Evolutionary conservation across 2,888 invertebrate genomes (phyloP), one percentile per base, ranked within the genome.

Genomic region (Anthophora plumipes): DNA sequence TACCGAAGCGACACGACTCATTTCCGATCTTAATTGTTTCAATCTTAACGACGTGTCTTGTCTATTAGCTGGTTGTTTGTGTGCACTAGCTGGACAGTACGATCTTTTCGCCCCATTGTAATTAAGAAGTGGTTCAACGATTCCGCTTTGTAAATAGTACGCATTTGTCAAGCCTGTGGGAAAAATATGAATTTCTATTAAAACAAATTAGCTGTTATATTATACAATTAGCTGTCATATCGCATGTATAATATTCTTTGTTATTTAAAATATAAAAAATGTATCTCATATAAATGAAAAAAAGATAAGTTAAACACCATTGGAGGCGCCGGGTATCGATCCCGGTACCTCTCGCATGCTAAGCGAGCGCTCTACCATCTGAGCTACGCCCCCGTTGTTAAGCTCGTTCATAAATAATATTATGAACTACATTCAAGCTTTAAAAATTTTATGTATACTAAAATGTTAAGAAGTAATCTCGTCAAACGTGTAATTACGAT

Each of bases 1-100:
- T n/a, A 95, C 90, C 9, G 93, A 90, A 20, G 93, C 92, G 41
- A 94, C 92, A 12, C 93, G 94, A 41, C 83, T 89, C 95, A 95
- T 95, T 83, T 94, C 93, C 4, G 93, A 89, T 81, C 95, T 91
- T 41, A 95, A 89, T 75, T 91, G 91, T 61, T 87, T 89, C 48
- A 95, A 85, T 83, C 93, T 87, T 63, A 89, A 50, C 46, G 92
- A 90, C 6, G 94, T 94, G 80, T 94, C 93, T 8, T 94, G 92
- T 79, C 95, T 90, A 70, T 93, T 90, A 14, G 91, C 85, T 1
- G 94, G 94, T 86, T 94, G 94, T 77, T 88, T 88, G 17, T 87
- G 83, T 12, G 66, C 72, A 20, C 68, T 85, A 5, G 63, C 75
- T 8, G 90, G 90, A 67, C 92, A 92, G 43, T 82, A 83, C 46